Percentiles rank a stretch among this genome's conserved stretches.
phyloP scores from a whole-genome alignment of 2,888 invertebrate genomes.

The Schizotus pectinicornis region DNA sequence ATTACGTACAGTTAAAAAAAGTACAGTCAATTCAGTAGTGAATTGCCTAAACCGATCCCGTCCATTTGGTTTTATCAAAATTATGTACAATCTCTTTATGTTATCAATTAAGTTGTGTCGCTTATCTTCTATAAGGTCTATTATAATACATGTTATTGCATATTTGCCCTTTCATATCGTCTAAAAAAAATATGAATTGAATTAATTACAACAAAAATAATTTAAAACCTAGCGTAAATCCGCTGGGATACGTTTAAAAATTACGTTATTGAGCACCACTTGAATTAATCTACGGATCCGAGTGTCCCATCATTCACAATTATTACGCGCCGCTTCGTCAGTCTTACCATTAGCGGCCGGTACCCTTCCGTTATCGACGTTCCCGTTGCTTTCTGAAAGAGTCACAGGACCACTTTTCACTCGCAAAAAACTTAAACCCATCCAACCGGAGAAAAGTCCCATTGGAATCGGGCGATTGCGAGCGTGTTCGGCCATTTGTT shows the following conservation, averaged over 20 bases:
- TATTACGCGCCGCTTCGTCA: slow-evolving; percentile 33
- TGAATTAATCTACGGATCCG: background rate
- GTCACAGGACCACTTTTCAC: slow-evolving; percentile 39
- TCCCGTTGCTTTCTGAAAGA: slow-evolving; percentile 41
- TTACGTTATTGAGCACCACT: too few species aligned
- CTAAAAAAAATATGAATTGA: background rate
- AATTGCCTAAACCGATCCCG: too few species aligned
- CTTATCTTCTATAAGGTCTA: too few species aligned
- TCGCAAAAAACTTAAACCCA: slow-evolving; percentile 71
- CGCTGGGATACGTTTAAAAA: too few species aligned
- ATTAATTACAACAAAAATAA: too few species aligned
- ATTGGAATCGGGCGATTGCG: slow-evolving; percentile 64
- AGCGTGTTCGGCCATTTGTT: slow-evolving; percentile 64
- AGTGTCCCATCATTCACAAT: slow-evolving; percentile 9
- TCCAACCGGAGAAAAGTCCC: slow-evolving; percentile 74
- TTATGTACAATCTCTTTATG: background rate
- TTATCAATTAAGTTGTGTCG: too few species aligned
- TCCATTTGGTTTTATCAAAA: too few species aligned
- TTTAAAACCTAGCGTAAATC: too few species aligned
- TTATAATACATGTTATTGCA: slow-evolving; percentile 23
- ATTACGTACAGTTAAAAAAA: too few species aligned
- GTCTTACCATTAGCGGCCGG: slow-evolving; percentile 33
- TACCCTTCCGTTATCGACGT: slow-evolving; percentile 34
- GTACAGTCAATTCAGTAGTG: too few species aligned
- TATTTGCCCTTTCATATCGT: slow-evolving; percentile 25